These are phyloP conservation scores for Onthophagus taurus DNA, from an alignment of 1,140 invertebrate species.

Conservation along the genomic window DNA sequence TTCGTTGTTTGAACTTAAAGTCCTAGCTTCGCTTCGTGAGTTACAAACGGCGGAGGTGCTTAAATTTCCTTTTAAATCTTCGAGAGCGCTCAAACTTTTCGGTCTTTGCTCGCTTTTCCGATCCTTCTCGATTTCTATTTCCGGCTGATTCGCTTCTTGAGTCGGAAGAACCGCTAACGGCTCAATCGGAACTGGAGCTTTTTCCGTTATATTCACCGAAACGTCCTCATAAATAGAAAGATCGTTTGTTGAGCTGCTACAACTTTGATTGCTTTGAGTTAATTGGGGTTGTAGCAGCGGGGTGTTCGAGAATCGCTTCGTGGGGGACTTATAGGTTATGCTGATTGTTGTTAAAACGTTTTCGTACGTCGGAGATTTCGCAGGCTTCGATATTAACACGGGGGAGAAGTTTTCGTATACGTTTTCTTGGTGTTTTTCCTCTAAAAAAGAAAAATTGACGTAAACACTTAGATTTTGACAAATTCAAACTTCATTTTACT, in stretches of 20 bases:
- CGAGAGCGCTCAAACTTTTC: constrained; percentile 33
- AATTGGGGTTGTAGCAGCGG: constrained; percentile 17
- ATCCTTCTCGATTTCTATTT: not conserved
- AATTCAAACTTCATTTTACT: no score
- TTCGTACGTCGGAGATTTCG: constrained; percentile 21
- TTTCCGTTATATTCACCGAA: constrained; percentile 39
- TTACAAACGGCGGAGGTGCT: constrained; percentile 28
- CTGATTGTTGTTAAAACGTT: constrained; percentile 50
- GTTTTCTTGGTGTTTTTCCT: no score
- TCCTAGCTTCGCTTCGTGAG: constrained; percentile 16
- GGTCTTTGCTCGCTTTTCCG: constrained; percentile 20
- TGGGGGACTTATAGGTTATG: constrained; percentile 54
- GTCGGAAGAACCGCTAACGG: constrained; percentile 44
- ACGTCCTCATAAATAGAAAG: constrained; percentile 46
- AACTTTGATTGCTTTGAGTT: no score
- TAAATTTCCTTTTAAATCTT: constrained; percentile 24
- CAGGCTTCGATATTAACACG: not conserved
- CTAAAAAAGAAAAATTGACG: no score
- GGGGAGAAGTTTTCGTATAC: no score
- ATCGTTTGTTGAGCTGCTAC: constrained; percentile 14
- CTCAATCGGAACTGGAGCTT: constrained; percentile 41
- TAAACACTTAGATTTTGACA: no score
- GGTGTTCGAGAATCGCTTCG: constrained; percentile 26
- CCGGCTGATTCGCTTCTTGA: constrained; percentile 45
- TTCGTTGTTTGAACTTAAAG: constrained; percentile 2